Conservation (phyloP, 2,113 vertebrate species). For the Scomber colias region DNA sequence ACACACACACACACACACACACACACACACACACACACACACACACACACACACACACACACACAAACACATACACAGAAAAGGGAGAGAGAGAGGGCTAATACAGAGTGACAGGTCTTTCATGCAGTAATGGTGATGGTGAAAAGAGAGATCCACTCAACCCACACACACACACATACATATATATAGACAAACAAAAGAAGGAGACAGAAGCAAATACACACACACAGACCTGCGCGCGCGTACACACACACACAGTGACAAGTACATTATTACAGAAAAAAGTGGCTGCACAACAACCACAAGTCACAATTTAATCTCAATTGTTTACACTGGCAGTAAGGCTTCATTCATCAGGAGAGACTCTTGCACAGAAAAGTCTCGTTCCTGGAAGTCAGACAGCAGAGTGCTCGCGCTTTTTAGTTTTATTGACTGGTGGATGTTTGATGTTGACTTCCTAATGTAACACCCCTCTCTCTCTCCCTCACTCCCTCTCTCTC, state of each 20-base stretch:
- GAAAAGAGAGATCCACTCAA: constrained; percentile 85
- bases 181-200: constrained; percentile 7
- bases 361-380: not conserved
- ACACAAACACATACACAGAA: constrained; percentile 33
- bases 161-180: constrained; percentile 52
- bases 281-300: constrained; percentile 36
- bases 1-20: not conserved
- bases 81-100: constrained; percentile 78
- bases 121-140: constrained; percentile 86
- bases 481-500: not conserved
- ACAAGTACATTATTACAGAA: constrained; percentile 36
- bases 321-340: constrained; percentile 57
- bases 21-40: constrained; percentile 4
- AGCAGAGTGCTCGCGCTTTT: constrained; percentile 39
- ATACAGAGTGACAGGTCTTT: constrained; percentile 86
- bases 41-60: constrained; percentile 21
- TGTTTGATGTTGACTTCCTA: constrained; percentile 49
- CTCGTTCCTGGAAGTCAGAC: constrained; percentile 10
- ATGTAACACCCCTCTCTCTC: constrained; percentile 27
- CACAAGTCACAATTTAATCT: constrained; percentile 47
- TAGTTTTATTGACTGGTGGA: constrained; percentile 61
- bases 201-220: constrained; percentile 15
- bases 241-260: constrained; percentile 4
- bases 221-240: not conserved
- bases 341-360: constrained; percentile 48